phyloP scores from a whole-genome alignment of 2,888 invertebrate species.

The Athalia circularis region DNA sequence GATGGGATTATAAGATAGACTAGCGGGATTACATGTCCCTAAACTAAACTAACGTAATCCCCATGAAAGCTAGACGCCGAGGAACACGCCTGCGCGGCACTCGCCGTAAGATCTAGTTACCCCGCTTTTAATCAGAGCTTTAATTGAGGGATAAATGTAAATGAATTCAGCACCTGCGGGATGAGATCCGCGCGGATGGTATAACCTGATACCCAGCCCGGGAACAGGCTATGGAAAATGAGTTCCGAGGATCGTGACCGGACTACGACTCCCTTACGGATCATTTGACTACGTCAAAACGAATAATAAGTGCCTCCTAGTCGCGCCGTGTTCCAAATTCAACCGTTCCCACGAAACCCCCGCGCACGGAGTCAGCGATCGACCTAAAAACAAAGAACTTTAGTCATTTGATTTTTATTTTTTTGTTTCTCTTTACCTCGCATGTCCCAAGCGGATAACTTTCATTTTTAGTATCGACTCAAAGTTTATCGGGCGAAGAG shows the following conservation, averaged over 20 bases:
- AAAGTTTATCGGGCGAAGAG: no score
- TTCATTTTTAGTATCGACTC: no score
- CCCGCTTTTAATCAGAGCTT: conserved; percentile 64
- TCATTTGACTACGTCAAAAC: conserved; percentile 38
- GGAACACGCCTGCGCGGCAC: not conserved
- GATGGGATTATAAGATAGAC: conserved; percentile 36
- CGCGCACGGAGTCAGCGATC: no score
- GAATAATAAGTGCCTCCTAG: not conserved
- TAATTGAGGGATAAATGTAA: conserved; percentile 55
- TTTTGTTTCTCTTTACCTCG: no score
- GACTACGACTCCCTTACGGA: conserved; percentile 11
- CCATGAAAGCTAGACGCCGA: not conserved
- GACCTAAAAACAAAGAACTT: no score
- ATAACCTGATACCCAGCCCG: not conserved
- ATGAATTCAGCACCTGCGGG: conserved; percentile 26
- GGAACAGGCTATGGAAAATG: not conserved
- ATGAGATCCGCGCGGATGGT: conserved; percentile 9
- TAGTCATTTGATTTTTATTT: no score
- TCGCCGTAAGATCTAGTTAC: conserved; percentile 50
- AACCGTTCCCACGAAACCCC: no score
- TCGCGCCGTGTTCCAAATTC: not conserved
- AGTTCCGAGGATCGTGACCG: conserved; percentile 38
- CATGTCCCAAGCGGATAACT: no score
- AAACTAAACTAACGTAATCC: conserved; percentile 33
- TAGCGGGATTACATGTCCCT: conserved; percentile 21